Conservation (phyloP, 2,797 vertebrate species). For the Kryptolebias ocellatus region DNA sequence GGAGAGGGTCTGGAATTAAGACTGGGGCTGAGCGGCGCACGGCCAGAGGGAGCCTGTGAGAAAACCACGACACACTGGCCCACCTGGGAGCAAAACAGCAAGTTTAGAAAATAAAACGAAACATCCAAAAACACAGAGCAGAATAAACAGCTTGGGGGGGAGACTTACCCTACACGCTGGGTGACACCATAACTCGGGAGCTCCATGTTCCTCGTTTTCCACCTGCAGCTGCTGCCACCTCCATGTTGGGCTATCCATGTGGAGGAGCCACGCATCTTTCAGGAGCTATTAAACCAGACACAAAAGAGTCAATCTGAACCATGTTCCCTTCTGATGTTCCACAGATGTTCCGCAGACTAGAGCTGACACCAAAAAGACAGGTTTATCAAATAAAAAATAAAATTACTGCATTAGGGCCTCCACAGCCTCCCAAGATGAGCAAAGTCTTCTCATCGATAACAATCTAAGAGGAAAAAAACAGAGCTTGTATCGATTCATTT, state of each 20-base stretch:
- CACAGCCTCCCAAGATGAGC: conserved; percentile 95
- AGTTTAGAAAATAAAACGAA: conserved; percentile 4
- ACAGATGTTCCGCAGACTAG: neutral
- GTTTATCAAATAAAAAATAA: neutral
- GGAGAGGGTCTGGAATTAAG: conserved; percentile 97
- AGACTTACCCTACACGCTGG: conserved; percentile 91
- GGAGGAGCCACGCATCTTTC: conserved; percentile 96
- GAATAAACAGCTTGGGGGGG: neutral
- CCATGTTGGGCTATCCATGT: conserved; percentile 88
- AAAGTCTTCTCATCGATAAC: conserved; percentile 93
- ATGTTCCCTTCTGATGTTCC: neutral
- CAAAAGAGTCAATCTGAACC: accelerated
- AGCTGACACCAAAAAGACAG: neutral
- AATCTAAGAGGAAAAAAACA: conserved; percentile 81
- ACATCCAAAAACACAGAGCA: neutral
- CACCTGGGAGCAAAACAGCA: conserved; percentile 81
- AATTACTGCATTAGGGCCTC: conserved; percentile 97
- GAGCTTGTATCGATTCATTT: neutral
- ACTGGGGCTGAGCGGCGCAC: conserved; percentile 96
- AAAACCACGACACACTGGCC: conserved; percentile 98
- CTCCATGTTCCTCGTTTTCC: conserved; percentile 95
- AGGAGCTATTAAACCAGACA: conserved; percentile 84
- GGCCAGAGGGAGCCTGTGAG: conserved; percentile 95
- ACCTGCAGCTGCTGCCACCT: conserved; percentile 96
- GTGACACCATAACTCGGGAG: conserved; percentile 97